Conservation (phyloP, 1,140 invertebrate species). For the Listronotus oregonensis region DNA sequence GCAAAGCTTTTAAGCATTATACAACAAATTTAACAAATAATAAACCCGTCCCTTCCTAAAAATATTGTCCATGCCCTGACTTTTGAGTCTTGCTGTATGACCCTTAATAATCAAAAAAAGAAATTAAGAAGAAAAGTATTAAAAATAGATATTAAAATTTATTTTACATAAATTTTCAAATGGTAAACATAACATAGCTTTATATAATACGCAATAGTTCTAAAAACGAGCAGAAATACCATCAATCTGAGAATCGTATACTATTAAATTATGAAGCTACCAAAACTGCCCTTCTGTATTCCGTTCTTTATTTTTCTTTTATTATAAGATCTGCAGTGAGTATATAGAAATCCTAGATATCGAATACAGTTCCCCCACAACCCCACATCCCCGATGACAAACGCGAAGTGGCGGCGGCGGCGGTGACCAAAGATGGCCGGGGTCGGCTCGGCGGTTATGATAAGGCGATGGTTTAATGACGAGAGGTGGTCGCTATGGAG, state of each 20-base stretch:
- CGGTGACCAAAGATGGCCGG: conserved; percentile 59
- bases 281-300: background rate
- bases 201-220: too few species aligned
- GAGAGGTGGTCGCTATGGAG: conserved; percentile 57
- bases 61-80: too few species aligned
- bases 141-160: too few species aligned
- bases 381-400: conserved; percentile 31
- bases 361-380: conserved; percentile 4
- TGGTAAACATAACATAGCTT: too few species aligned
- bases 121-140: too few species aligned
- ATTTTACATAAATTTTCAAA: too few species aligned
- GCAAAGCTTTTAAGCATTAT: too few species aligned
- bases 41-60: too few species aligned
- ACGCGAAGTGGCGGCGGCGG: conserved; percentile 37
- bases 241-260: background rate
- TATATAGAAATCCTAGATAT: conserved; percentile 27
- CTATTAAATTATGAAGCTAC: conserved; percentile 14
- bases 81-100: too few species aligned
- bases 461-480: conserved; percentile 61
- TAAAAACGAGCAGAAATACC: too few species aligned
- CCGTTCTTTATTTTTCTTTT: conserved; percentile 13
- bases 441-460: conserved; percentile 58
- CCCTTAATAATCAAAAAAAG: too few species aligned
- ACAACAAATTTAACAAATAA: too few species aligned
- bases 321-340: conserved; percentile 13